Conservation (phyloP, 2,888 invertebrate species). For the Syrphus vitripennis region DNA sequence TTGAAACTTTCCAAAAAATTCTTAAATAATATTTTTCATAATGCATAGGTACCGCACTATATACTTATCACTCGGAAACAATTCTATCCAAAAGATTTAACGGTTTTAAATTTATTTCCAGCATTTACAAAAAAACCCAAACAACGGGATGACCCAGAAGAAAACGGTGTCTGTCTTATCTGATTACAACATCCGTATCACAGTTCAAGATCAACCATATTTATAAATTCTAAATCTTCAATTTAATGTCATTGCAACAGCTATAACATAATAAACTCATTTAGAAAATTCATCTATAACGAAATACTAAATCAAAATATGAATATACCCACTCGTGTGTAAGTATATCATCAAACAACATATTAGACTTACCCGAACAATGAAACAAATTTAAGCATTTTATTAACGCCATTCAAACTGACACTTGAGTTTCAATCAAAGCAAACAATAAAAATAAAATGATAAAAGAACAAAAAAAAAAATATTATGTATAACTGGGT, state of each 20-base stretch:
- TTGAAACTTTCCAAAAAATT: too few relatives aligned
- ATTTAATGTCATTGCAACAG: neutral
- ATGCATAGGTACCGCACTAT: too few relatives aligned
- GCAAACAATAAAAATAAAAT: constrained; percentile 56
- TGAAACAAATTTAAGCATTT: constrained; percentile 52
- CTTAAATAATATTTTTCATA: too few relatives aligned
- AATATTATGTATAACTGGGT: neutral
- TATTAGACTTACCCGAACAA: constrained; percentile 35
- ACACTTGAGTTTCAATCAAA: constrained; percentile 65
- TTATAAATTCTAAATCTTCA: neutral
- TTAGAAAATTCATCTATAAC: neutral
- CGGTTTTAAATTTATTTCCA: too few relatives aligned
- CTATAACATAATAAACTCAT: neutral
- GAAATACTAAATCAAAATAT: neutral
- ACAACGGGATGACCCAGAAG: too few relatives aligned
- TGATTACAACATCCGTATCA: neutral
- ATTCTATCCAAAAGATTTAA: too few relatives aligned
- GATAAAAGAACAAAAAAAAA: neutral
- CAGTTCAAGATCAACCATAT: neutral
- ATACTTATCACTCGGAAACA: too few relatives aligned
- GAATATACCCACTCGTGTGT: too few relatives aligned
- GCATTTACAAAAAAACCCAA: too few relatives aligned
- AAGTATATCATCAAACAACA: too few relatives aligned
- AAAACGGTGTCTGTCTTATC: too few relatives aligned
- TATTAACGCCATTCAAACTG: constrained; percentile 62